Evolutionary conservation across 2,888 invertebrate genomes (phyloP), one percentile per base, ranked within the genome.

Genomic region (Ormyrus nitidulus): DNA sequence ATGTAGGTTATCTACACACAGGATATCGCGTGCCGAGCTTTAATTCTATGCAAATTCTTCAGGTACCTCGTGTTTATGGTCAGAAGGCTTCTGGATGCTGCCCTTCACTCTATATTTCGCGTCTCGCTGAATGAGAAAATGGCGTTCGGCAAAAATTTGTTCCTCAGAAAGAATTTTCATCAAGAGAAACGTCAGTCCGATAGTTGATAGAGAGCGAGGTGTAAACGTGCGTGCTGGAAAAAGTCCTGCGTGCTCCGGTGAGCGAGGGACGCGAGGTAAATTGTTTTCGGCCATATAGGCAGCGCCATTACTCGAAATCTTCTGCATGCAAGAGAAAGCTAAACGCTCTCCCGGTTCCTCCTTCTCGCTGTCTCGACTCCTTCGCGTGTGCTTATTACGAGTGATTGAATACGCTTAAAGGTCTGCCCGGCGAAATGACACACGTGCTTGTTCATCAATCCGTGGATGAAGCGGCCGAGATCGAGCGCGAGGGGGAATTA

Each of bases 361-460:
- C 51, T 51, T 56, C 49, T 51, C 49, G 19, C 10, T 44, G 49
- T 65, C 56, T 19, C 64, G 64, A n/a, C 53, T 49, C 54, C 62
- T 58, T 79, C 9, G 73, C 62, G 61, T 66, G 77, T 49, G 72
- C 78, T 75, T 76, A 75, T 78, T 79, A 82, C 73, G 75, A 72
- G 78, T 77, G 82, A 83, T 83, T 82, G 80, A 82, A 81, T 83
- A 82, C 75, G 81, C 82, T 78, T 79, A 83, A 84, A 85, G 81
- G 83, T 83, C 81, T 78, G 77, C 77, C 82, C 79, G 80, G 82
- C 64, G 79, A 81, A 77, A 82, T 79, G 81, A 70, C 72, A 64
- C 79, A n/a, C 34, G 75, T 10, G 56, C 70, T 19, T n/a, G 59
- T 6, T 64, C 69, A 62, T 73, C 70, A 58, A 5, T 19, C 6